Base-by-base conservation (phyloP, 2,888 invertebrate species). In the Parnassius apollo region DNA sequence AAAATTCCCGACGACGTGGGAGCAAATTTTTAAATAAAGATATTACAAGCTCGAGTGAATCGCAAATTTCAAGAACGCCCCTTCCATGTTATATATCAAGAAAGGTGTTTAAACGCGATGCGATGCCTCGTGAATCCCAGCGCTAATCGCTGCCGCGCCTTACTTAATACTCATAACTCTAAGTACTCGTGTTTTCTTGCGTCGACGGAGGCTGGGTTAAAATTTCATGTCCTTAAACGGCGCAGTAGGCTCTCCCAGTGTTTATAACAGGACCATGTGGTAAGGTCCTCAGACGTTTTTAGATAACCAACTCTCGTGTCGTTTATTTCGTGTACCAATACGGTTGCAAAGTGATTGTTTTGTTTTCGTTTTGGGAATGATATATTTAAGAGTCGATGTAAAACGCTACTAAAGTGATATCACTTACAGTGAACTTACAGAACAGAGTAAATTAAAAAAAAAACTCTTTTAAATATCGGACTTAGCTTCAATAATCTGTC, bases 151-250 rank as follows among this genome's bases (percentile, higher is more conserved):
- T 42, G 56, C 45, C 59, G 58, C 54, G 57, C 51, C 54, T 57
- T 61, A 51, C 61, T 55, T 55, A 55, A 59, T 63, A 59, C 63
- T 59, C 51, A 61, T 57, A 48, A 42, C 50, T 53, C 62, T 57
- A 57, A 62, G 62, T 62, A 62, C 48, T 57, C 53, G 42, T 62
- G 62, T 57, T 59, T 59, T 59, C 53, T 54, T 62, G 57, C 57
- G 44, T 22, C 68, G 68, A 65, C 61, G 66, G 69, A 66, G 67
- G 69, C 75, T 69, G 72, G 77, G 78, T 80, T 83, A 81, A 81
- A 82, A 82, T 82, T 84, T 83, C 81, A 80, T 76, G 66, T 77
- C 81, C 81, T 77, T 83, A 83, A 83, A 78, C 76, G 77, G 82
- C 69, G 62, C 69, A 69, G 62, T 74, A 69, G 69, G 66, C 68